Evolutionary conservation across 2,888 invertebrate species (phyloP), one percentile per base, ranked within the genome.

Genomic region (Orthonychiurus folsomi): DNA sequence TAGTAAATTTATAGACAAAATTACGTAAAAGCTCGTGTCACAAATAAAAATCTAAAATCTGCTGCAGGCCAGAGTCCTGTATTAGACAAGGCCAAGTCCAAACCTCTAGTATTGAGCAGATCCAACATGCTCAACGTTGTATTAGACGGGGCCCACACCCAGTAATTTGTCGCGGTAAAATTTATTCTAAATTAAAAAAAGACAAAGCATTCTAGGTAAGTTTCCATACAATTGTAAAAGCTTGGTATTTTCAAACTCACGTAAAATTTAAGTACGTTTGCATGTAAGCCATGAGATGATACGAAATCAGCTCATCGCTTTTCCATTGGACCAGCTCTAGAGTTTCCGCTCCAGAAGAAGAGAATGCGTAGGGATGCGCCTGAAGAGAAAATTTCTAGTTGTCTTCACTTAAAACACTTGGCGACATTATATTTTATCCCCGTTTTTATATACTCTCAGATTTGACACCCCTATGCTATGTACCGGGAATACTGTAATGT

Each of bases 271-370:
- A 21, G 18, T 27, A 12, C 15, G 26, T 37, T 23, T 56, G 56
- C 56, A 56, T 56, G 23, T n/a, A 56, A n/a, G 56, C 27, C 28
- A 56, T 9, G 15, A 15, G 20, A 5, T 56, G n/a, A n/a, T 56
- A 56, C n/a, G 27, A 18, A 12, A 56, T n/a, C 3, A 9, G 5
- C 5, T 56, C 56, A 37, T 37, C 37, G 2, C 18, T 20, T 21
- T 28, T 20, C 28, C 27, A 26, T 2, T 5, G 20, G 5, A 12
- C 9, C 2, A 5, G 25, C 12, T 27, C 37, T 3, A 56, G 28
- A 15, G 56, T 56, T 5, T 56, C 56, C 20, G 20, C 5, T 18
- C 56, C 56, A 28, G 28, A 28, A 20, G 12, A n/a, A 5, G 56
- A 56, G 5, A 56, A 37, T 37, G 5, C 15, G 5, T 9, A n/a